Percentiles rank a stretch among this genome's conserved stretches.
Conservation (phyloP, 1,140 invertebrate genomes). For the Listronotus oregonensis region DNA sequence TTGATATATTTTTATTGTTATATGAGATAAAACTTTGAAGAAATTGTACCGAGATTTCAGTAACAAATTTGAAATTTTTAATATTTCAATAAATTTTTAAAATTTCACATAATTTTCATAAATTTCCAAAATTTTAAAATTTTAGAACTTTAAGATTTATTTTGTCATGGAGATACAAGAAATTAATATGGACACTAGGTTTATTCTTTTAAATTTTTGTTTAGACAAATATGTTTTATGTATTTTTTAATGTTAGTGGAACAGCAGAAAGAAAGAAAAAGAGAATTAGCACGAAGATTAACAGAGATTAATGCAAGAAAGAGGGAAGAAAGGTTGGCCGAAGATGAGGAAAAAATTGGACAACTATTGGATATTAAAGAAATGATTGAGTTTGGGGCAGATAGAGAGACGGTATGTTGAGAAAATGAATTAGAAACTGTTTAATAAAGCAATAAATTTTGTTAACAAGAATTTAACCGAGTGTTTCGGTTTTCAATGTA, state of each 20-base stretch:
- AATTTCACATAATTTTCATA: too few relatives aligned
- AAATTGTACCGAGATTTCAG: too few relatives aligned
- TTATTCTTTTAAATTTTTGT: too few relatives aligned
- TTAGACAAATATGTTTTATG: background rate
- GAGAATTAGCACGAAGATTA: slow-evolving; percentile 79
- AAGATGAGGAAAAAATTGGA: slow-evolving; percentile 86
- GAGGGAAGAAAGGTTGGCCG: slow-evolving; percentile 80
- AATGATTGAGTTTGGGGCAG: slow-evolving; percentile 73
- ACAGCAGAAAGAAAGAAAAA: slow-evolving; percentile 84
- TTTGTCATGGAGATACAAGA: too few relatives aligned
- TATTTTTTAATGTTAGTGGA: slow-evolving; percentile 62
- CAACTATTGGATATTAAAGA: slow-evolving; percentile 79
- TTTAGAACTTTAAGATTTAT: too few relatives aligned
- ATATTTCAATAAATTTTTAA: too few relatives aligned
- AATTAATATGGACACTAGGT: too few relatives aligned
- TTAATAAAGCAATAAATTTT: background rate
- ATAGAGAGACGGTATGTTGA: slow-evolving; percentile 61
- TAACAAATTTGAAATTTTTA: too few relatives aligned
- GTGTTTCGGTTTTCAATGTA: slow-evolving; percentile 3
- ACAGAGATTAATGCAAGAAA: slow-evolving; percentile 86
- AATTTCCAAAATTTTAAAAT: too few relatives aligned
- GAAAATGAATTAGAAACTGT: slow-evolving; percentile 55
- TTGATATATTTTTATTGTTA: too few relatives aligned
- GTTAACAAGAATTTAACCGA: too few relatives aligned
- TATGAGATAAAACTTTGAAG: too few relatives aligned